Percentiles rank a stretch among this genome's conserved stretches.
Conservation (phyloP, 2,888 invertebrate species). For the Agrotis exclamationis region DNA sequence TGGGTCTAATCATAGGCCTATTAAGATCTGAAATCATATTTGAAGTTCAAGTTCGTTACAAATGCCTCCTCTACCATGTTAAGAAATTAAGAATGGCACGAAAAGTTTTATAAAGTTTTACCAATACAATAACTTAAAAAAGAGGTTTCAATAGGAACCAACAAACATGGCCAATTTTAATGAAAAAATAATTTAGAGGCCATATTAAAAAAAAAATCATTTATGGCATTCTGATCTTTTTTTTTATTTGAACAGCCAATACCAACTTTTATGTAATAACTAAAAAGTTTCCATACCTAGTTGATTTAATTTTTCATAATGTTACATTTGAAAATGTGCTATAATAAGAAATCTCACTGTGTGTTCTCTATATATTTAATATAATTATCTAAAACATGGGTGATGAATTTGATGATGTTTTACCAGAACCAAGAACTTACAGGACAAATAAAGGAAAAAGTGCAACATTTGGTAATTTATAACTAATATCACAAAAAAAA, state of each 20-base stretch:
- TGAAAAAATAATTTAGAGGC: neutral
- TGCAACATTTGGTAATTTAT: too few relatives aligned
- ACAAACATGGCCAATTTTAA: neutral
- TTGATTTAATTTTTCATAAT: too few relatives aligned
- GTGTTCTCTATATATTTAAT: neutral
- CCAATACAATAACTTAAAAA: neutral
- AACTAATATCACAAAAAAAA: too few relatives aligned
- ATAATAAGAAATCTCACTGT: neutral
- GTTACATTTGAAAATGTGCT: neutral
- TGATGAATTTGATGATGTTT: too few relatives aligned
- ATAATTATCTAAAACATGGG: too few relatives aligned
- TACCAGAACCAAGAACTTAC: too few relatives aligned
- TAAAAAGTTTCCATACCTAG: constrained; percentile 5
- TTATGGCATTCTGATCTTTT: neutral
- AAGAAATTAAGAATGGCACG: too few relatives aligned
- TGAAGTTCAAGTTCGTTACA: neutral
- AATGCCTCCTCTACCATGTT: too few relatives aligned
- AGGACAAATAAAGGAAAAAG: too few relatives aligned
- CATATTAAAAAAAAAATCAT: neutral
- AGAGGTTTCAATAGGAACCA: neutral
- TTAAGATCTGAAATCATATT: neutral
- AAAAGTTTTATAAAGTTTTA: neutral
- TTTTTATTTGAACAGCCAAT: neutral
- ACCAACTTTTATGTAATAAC: neutral
- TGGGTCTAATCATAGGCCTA: neutral